Evolutionary conservation across 2,113 vertebrate genomes (phyloP).

Genomic region (Lasiurus borealis): DNA sequence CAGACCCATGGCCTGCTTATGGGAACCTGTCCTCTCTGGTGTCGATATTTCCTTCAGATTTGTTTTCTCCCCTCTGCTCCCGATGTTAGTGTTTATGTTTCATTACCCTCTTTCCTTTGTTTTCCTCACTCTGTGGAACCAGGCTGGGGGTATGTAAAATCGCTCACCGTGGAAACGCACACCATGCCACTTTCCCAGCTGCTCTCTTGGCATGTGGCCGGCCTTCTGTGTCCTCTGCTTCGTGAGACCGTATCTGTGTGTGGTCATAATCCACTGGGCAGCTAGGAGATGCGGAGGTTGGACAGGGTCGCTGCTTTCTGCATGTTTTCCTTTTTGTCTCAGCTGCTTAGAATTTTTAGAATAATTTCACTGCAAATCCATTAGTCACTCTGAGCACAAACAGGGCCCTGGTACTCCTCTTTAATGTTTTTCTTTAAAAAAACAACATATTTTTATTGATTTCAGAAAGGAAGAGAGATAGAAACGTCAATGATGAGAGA

Average conservation of each 20-base stretch:
- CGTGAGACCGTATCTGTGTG: not conserved
- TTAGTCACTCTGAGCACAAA: not conserved
- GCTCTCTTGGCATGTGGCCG: not conserved
- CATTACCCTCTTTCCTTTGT: not conserved
- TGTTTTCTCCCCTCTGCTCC: not conserved
- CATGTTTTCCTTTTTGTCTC: conserved; percentile 55
- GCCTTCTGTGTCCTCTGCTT: not conserved
- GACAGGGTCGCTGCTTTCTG: not conserved
- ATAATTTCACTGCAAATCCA: conserved; percentile 46
- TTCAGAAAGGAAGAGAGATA: too few relatives aligned
- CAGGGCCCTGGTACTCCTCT: not conserved
- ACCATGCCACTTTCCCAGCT: not conserved
- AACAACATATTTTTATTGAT: too few relatives aligned
- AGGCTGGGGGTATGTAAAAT: conserved; percentile 59
- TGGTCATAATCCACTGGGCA: not conserved
- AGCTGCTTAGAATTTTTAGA: conserved; percentile 59
- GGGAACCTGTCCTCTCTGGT: not conserved
- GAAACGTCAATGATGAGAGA: too few relatives aligned
- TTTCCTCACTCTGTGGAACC: conserved; percentile 45
- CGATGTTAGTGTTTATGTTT: conserved; percentile 29
- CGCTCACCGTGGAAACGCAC: not conserved
- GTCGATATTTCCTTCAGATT: too few relatives aligned
- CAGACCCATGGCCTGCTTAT: not conserved
- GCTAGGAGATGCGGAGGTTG: not conserved
- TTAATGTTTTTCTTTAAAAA: not conserved